Base-by-base conservation (phyloP, 2,113 vertebrate species). In the Procavia capensis region DNA sequence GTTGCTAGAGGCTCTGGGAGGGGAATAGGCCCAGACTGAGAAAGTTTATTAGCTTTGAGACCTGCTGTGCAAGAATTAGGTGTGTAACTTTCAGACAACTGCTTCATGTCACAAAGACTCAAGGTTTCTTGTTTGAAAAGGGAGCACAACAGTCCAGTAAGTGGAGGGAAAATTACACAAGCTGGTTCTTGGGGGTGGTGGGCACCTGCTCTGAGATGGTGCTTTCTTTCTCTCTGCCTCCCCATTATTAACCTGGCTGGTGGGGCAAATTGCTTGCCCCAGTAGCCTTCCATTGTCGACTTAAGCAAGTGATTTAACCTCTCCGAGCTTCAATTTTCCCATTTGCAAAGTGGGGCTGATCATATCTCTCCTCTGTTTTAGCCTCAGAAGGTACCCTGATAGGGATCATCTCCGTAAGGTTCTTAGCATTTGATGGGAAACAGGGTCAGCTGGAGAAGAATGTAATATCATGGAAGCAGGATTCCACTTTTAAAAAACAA, bases 401-500 rank as follows among this genome's bases (percentile, higher is more conserved):
- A 66, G 2, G 0, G 36, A 95, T 96, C 94, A 54, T 57, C 93
- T 87, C 81, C 6, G 45, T 34, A 70, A 88, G 74, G 61, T 74
- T 89, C 80, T 87, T 43, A 84, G 66, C 89, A 54, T 92, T 84
- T 57, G 43, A 82, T 76, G 43, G 0, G 89, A 96, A 95, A 95
- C 11, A 1, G 45, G 95, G 89, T 86, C 93, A 89, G 43, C 63
- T 70, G 61, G 36, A 63, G 72, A 96, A 80, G 93, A 93, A 70
- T 22, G 41, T 27, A 54, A 85, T 54, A 27, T 64, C 45, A 63
- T 64, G 8, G 76, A 94, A 81, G 88, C 45, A 9, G 72, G 80
- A 80, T 39, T 74, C 95, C 94, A 92, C 95, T 96, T 90, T 96
- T 90, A 45, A 96, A 97, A 96, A 92, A n/a, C 94, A 97, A 96